Base-by-base conservation (phyloP, 2,797 vertebrate genomes). In the Onychomys leucogaster region DNA sequence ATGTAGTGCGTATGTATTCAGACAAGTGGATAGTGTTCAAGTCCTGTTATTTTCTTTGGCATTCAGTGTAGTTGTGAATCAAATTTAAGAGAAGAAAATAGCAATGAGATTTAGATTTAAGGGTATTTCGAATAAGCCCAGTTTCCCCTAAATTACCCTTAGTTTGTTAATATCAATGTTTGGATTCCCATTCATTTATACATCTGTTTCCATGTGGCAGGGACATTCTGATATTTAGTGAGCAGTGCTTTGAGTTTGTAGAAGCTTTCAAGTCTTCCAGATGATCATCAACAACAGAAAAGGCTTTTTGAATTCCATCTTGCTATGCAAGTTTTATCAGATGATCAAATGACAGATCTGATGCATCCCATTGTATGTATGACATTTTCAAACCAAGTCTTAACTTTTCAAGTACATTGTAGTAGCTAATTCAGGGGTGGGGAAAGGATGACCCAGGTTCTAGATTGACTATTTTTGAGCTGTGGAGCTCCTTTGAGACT, bases 301-400 rank as follows among this genome's bases (percentile, higher is more conserved):
- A 98, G 49, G 97, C 97, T 98, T 98, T 95, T 75, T 98, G 96
- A 96, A 97, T 95, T 90, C 89, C 93, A 5, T 97, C 98, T 98
- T 98, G 98, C 98, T 99, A 98, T 98, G 98, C 98, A 98, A 98
- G 97, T 97, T 96, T 97, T 98, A 97, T 46, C 69, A 10, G 89
- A 98, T 96, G 97, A 91, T 96, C 96, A 91, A 95, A 7, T 97
- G 92, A 78, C 89, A 92, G 90, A 97, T 82, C 93, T 76, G 96
- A 89, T 75, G n/a, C 93, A 92, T 97, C 97, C 96, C 94, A 1
- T 89, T 57, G 78, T 97, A 81, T 95, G 96, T 96, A 67, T 77
- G 96, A 87, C 96, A 34, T 97, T 98, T 93, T 94, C 96, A 98
- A 97, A 97, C 82, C 88, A 96, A 98, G 97, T 98, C 97, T 97